Conservation (phyloP, 64 coral and sea anemone species). For the Pocillopora verrucosa region DNA sequence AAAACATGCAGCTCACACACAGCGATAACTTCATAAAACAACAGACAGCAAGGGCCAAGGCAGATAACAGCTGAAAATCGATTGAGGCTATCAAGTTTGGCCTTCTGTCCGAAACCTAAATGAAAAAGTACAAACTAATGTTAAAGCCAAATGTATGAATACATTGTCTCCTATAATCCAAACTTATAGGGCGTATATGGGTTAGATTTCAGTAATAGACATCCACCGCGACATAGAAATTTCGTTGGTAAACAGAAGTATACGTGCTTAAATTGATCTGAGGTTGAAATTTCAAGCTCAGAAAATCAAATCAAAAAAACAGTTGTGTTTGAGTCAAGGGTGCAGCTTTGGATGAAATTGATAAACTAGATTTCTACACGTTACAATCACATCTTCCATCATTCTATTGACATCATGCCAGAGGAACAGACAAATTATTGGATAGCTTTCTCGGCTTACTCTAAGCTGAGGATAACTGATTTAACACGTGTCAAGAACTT, state of each 20-base stretch:
- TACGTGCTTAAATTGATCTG: too few relatives aligned
- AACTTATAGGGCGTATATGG: neutral
- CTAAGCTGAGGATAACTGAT: neutral
- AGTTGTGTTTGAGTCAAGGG: neutral
- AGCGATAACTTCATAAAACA: neutral
- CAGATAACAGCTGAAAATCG: slow-evolving; percentile 20
- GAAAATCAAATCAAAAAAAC: neutral
- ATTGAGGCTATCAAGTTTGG: neutral
- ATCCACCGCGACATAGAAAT: neutral
- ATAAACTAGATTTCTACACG: neutral
- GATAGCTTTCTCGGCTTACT: neutral
- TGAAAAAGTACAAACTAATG: neutral
- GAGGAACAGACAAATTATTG: neutral
- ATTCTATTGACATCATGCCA: slow-evolving; percentile 13
- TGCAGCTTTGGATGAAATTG: neutral
- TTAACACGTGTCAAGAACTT: slow-evolving; percentile 29
- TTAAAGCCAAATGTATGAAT: slow-evolving; percentile 17
- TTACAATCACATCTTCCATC: neutral
- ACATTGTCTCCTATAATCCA: slow-evolving; percentile 12
- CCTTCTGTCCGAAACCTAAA: neutral
- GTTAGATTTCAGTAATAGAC: neutral
- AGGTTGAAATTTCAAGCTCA: too few relatives aligned
- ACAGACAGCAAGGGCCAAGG: neutral
- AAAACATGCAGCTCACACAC: slow-evolving; percentile 16
- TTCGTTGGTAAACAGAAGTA: neutral